These are phyloP conservation scores for Drosophila miranda DNA, from an alignment of 1,140 invertebrate species.

Conservation along the genomic window DNA sequence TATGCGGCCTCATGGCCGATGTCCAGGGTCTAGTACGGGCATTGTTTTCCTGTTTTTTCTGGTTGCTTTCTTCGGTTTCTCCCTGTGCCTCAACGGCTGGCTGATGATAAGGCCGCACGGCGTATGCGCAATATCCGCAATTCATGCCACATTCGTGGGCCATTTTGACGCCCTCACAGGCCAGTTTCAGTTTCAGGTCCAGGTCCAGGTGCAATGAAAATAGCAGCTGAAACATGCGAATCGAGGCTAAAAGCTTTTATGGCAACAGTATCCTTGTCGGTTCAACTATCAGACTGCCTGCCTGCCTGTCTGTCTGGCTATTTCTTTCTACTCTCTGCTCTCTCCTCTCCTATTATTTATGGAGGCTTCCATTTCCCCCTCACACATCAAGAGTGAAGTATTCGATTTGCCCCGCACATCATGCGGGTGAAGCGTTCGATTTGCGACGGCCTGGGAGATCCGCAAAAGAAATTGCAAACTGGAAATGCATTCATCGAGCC, in stretches of 20 bases:
- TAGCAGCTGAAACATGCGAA: slow-evolving; percentile 30
- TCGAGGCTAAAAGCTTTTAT: slow-evolving; percentile 56
- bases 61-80: background rate
- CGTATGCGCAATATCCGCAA: slow-evolving; percentile 57
- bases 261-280: slow-evolving; percentile 34
- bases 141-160: slow-evolving; percentile 28
- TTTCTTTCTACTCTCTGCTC: background rate
- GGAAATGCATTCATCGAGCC: slow-evolving; percentile 33
- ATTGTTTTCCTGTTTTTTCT: slow-evolving; percentile 6
- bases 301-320: background rate
- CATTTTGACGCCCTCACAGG: slow-evolving; percentile 28
- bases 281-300: slow-evolving; percentile 5
- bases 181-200: slow-evolving; percentile 11
- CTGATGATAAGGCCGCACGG: slow-evolving; percentile 42
- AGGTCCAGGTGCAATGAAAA: slow-evolving; percentile 17
- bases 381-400: slow-evolving; percentile 10
- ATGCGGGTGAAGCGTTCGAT: background rate
- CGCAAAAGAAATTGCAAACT: slow-evolving; percentile 38
- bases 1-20: slow-evolving; percentile 62
- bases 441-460: background rate
- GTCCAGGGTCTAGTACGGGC: background rate
- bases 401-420: background rate
- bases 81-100: background rate
- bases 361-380: slow-evolving; percentile 30
- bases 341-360: slow-evolving; percentile 38